Percentiles rank a stretch among this genome's conserved stretches.
Conservation (phyloP, 1,140 invertebrate genomes). For the Camponotus pennsylvanicus region DNA sequence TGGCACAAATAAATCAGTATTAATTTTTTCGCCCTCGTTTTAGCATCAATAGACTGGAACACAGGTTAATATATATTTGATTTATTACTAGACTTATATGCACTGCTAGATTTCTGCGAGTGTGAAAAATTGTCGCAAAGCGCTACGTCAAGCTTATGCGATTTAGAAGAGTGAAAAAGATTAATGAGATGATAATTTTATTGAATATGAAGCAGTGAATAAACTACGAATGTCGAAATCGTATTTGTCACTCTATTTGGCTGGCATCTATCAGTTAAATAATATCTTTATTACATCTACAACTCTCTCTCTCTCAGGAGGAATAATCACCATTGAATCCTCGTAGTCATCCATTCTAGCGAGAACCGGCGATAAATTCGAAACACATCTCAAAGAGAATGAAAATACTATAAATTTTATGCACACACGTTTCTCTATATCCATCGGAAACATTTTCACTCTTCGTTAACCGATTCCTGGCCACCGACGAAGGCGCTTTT, state of each 20-base stretch:
- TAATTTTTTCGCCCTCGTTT: not conserved
- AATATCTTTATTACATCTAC: not conserved
- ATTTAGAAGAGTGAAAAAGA: not conserved
- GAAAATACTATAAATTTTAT: constrained; percentile 19
- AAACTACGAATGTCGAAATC: not conserved
- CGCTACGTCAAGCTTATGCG: not conserved
- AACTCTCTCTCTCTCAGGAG: too few relatives aligned
- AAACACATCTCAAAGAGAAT: not conserved
- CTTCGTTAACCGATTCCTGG: constrained; percentile 40
- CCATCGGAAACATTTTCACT: constrained; percentile 27
- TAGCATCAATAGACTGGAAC: not conserved
- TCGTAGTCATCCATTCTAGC: not conserved
- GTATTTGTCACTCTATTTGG: not conserved
- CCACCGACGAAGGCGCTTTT: not conserved
- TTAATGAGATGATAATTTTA: not conserved
- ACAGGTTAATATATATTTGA: not conserved
- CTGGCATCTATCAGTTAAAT: not conserved
- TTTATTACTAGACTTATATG: not conserved
- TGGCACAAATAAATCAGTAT: not conserved
- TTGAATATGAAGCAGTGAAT: not conserved
- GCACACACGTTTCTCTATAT: not conserved
- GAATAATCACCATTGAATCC: constrained; percentile 5
- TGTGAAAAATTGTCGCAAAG: not conserved
- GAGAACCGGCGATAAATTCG: not conserved
- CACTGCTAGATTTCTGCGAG: not conserved